These are phyloP conservation scores for Mastomys coucha DNA, from an alignment of 2,113 vertebrate genomes.

Conservation along the genomic window DNA sequence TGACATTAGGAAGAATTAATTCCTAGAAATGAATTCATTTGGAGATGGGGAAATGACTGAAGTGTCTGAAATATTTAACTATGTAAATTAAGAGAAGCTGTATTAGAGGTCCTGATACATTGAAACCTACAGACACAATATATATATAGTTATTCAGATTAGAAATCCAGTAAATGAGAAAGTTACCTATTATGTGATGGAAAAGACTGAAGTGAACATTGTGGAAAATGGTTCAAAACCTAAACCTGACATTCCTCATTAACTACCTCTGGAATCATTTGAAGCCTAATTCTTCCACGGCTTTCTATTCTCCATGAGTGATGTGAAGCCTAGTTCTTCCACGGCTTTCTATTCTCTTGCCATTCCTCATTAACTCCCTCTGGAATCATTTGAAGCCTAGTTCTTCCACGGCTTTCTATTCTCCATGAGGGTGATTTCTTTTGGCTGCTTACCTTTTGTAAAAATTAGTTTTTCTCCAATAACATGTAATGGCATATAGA, in stretches of 20 bases:
- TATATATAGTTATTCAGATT: not conserved
- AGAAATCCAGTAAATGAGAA: not conserved
- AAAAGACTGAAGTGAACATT: not conserved
- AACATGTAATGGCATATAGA: not conserved
- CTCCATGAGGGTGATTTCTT: not conserved
- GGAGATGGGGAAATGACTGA: not conserved
- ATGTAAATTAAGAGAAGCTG: not conserved
- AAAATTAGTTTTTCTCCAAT: not conserved
- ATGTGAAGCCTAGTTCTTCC: not conserved
- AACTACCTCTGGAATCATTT: not conserved
- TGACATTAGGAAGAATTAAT: not conserved
- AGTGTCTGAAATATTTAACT: not conserved
- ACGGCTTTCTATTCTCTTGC: not conserved
- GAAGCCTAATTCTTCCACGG: not conserved
- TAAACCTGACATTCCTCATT: not conserved
- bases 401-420: not conserved
- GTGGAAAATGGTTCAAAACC: not conserved
- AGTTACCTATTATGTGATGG: not conserved
- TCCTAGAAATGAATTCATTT: conserved; percentile 1
- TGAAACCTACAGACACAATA: not conserved
- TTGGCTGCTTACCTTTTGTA: not conserved
- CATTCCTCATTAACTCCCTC: not conserved
- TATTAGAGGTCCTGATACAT: not conserved
- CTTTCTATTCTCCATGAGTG: no score
- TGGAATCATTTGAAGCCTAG: not conserved